Conservation (phyloP, 2,888 invertebrate species). For the Carpatolechia fugitivella region DNA sequence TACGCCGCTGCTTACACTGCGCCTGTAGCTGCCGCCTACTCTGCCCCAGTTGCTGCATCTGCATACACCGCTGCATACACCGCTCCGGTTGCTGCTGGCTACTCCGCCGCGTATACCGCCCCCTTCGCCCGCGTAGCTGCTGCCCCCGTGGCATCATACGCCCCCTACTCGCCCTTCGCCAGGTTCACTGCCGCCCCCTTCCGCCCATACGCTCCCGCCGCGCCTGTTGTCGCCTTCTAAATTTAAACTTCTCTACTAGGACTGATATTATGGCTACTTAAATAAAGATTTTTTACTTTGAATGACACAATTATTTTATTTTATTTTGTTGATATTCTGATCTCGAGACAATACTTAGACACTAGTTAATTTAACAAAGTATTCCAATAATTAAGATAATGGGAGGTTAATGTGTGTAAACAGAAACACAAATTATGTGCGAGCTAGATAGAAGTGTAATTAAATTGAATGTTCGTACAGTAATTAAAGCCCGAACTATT, state of each 20-base stretch:
- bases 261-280: conserved; percentile 17
- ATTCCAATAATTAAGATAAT: too few relatives aligned
- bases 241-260: neutral
- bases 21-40: conserved; percentile 33
- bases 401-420: too few relatives aligned
- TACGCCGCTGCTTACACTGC: conserved; percentile 38
- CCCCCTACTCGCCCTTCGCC: conserved; percentile 15
- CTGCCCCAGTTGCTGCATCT: conserved; percentile 16
- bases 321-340: neutral
- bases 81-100: conserved; percentile 7
- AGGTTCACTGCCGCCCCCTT: conserved; percentile 30
- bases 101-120: conserved; percentile 4
- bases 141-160: conserved; percentile 12
- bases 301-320: neutral
- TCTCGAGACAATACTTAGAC: too few relatives aligned
- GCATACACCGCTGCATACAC: conserved; percentile 36
- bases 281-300: conserved; percentile 13
- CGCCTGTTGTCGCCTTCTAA: conserved; percentile 9
- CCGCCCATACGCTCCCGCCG: conserved; percentile 2
- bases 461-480: too few relatives aligned
- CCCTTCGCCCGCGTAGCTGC: conserved; percentile 22
- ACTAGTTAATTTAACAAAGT: too few relatives aligned
- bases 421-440: too few relatives aligned
- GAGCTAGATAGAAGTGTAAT: too few relatives aligned
- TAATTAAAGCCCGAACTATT: too few relatives aligned